Conservation (phyloP, 2,113 vertebrate species). For the Dendrocopos noguchii region DNA sequence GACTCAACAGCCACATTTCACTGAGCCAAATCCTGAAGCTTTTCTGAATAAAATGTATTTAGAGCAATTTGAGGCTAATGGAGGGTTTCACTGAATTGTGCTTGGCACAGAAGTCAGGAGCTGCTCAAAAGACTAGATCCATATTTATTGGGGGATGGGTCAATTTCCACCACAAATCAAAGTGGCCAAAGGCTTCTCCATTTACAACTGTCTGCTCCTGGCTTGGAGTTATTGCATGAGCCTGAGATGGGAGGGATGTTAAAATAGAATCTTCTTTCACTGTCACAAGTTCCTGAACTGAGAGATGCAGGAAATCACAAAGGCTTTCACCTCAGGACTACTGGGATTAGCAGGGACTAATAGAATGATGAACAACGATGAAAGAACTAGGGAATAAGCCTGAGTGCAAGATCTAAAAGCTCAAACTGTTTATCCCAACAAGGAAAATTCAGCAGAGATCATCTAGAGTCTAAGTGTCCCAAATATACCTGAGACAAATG, state of each 20-base stretch:
- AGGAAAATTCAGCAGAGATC: not conserved
- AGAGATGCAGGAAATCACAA: not conserved
- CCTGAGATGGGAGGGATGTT: not conserved
- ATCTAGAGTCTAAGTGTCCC: not conserved
- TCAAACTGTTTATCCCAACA: not conserved
- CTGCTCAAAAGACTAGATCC: rapidly evolving
- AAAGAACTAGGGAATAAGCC: not conserved
- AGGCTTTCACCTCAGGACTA: not conserved
- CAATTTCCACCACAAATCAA: not conserved
- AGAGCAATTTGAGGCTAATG: not conserved
- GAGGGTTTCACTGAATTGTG: not conserved
- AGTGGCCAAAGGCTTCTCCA: not conserved
- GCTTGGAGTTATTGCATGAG: not conserved
- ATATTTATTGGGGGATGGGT: not conserved
- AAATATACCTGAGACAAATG: not conserved
- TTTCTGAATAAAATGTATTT: not conserved
- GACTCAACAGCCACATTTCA: rapidly evolving
- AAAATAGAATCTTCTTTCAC: not conserved
- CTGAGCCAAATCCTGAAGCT: not conserved
- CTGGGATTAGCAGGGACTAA: not conserved
- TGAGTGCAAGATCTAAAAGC: not conserved
- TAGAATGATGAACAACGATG: not conserved
- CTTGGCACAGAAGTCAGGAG: not conserved
- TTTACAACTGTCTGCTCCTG: not conserved
- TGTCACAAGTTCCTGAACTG: not conserved